These are phyloP conservation scores for Heterodera schachtii DNA, from an alignment of 1,140 invertebrate species.

Conservation along the genomic window DNA sequence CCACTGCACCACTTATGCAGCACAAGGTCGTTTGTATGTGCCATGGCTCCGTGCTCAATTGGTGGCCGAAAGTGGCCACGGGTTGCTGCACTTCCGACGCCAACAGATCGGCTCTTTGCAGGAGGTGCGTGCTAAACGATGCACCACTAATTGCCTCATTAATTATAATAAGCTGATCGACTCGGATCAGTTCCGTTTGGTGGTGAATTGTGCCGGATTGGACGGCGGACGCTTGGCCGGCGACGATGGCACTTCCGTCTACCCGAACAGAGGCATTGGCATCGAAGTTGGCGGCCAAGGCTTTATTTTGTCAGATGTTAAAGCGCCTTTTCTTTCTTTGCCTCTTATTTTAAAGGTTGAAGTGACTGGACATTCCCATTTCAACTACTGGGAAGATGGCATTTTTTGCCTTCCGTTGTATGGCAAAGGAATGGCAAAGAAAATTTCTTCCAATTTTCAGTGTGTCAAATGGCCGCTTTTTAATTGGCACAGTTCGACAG, in stretches of 20 bases:
- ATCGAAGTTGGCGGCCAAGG: slow-evolving; percentile 36
- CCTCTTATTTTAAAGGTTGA: slow-evolving; percentile 12
- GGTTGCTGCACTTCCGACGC: slow-evolving; percentile 16
- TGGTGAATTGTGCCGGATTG: slow-evolving; percentile 60
- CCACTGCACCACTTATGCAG: slow-evolving; percentile 60
- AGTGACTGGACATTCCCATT: slow-evolving; percentile 45
- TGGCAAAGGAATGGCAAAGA: not conserved
- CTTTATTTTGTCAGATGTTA: too few relatives aligned
- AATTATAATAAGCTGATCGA: slow-evolving; percentile 36
- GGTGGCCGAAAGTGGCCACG: not conserved
- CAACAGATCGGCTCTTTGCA: slow-evolving; percentile 30
- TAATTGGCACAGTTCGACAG: slow-evolving; percentile 76
- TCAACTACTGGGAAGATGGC: slow-evolving; percentile 55
- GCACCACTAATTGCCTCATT: not conserved
- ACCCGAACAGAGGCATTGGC: slow-evolving; percentile 54
- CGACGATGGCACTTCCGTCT: slow-evolving; percentile 50
- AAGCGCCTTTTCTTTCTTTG: too few relatives aligned
- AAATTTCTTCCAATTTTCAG: too few relatives aligned
- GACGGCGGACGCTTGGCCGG: slow-evolving; percentile 53
- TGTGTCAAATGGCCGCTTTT: slow-evolving; percentile 49
- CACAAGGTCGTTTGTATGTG: slow-evolving; percentile 59
- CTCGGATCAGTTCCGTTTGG: slow-evolving; percentile 47
- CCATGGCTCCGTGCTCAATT: slow-evolving; percentile 55
- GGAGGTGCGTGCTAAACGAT: slow-evolving; percentile 5
- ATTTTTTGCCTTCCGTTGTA: slow-evolving; percentile 63